Evolutionary conservation across 2,888 invertebrate species (phyloP).

Genomic region (Syrphus vitripennis): DNA sequence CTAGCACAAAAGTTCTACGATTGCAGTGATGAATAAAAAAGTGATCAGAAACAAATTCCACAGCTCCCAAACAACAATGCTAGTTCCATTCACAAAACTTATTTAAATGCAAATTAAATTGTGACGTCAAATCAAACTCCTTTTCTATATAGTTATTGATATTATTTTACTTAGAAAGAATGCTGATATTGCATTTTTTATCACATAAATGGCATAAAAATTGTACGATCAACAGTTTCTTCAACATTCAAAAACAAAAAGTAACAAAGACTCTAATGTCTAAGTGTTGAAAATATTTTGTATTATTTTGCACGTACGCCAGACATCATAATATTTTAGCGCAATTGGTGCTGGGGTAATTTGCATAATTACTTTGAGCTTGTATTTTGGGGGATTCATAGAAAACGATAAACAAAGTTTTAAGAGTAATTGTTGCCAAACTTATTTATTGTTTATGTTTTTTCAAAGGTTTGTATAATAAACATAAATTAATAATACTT

Average conservation of each 20-base stretch:
- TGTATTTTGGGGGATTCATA: slow-evolving; percentile 11
- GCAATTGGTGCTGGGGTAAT: background rate
- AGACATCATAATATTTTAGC: slow-evolving; percentile 5
- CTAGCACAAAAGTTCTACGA: no score
- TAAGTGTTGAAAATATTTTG: slow-evolving; percentile 8
- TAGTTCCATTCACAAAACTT: slow-evolving; percentile 28
- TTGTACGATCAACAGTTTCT: slow-evolving; percentile 31
- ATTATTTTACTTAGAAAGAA: slow-evolving; percentile 23
- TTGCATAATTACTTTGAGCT: slow-evolving; percentile 41
- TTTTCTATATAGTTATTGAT: slow-evolving; percentile 38
- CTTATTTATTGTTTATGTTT: background rate
- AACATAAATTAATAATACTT: background rate
- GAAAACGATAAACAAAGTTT: background rate
- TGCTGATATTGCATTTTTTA: background rate
- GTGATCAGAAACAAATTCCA: background rate
- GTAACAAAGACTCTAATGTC: background rate
- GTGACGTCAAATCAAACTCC: slow-evolving; percentile 56
- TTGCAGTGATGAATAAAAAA: no score
- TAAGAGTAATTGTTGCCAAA: background rate
- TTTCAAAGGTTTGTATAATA: background rate
- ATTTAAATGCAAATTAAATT: slow-evolving; percentile 17
- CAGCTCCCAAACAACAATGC: background rate
- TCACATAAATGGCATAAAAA: slow-evolving; percentile 44
- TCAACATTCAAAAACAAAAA: background rate
- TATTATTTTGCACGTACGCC: slow-evolving; percentile 56